Evolutionary conservation across 2,888 invertebrate species (phyloP).

Genomic region (Cheilosia pagana): DNA sequence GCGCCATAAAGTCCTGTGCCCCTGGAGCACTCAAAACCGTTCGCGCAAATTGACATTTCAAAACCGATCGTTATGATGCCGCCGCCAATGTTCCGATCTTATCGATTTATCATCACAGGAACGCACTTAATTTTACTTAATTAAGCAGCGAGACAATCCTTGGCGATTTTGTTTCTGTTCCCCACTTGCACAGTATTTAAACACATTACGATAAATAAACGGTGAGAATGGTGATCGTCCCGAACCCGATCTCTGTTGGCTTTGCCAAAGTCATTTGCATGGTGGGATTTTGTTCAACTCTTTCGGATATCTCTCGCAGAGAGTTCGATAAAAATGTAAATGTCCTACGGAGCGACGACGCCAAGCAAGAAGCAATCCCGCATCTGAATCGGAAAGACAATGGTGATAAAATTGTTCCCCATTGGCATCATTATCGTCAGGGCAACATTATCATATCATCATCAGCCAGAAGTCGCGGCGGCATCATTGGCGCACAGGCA

Average conservation of each 20-base stretch:
- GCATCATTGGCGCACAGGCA: conserved; percentile 32
- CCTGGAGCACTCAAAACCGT: neutral
- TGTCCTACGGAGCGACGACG: conserved; percentile 51
- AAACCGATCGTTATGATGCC: conserved; percentile 8
- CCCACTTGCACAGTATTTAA: conserved; percentile 28
- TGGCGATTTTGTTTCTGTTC: conserved; percentile 23
- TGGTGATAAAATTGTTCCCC: conserved; percentile 75
- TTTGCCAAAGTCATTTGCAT: conserved; percentile 64
- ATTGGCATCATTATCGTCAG: conserved; percentile 74
- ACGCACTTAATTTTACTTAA: conserved; percentile 66
- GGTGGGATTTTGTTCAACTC: conserved; percentile 65
- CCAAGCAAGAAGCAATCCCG: conserved; percentile 8
- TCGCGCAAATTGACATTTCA: neutral
- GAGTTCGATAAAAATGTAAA: conserved; percentile 73
- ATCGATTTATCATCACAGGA: conserved; percentile 56
- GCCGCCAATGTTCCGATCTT: conserved; percentile 47
- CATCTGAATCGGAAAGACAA: conserved; percentile 52
- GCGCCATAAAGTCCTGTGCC: neutral
- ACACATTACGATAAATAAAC: conserved; percentile 44
- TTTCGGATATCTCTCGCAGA: conserved; percentile 40
- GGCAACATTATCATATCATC: conserved; percentile 74
- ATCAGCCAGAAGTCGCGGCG: conserved; percentile 67
- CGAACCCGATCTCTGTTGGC: conserved; percentile 14
- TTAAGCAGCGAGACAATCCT: conserved; percentile 50
- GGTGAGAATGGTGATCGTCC: conserved; percentile 18